Evolutionary conservation across 2,797 vertebrate species (phyloP).

Genomic region (Scarus forsteni): DNA sequence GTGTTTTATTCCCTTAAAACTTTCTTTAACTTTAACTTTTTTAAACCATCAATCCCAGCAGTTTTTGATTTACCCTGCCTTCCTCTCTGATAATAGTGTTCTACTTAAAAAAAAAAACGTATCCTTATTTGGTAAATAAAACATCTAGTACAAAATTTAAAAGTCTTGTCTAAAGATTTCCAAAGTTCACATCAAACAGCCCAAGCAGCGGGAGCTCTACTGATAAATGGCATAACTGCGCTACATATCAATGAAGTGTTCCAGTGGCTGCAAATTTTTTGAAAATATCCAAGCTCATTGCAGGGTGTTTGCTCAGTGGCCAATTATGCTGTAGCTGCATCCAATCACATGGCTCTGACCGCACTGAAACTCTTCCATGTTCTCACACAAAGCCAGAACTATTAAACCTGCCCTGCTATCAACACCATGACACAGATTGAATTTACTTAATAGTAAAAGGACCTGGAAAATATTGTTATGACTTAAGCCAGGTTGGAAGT

Average conservation of each 20-base stretch:
- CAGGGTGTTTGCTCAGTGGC: constrained; percentile 11
- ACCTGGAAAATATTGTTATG: background rate
- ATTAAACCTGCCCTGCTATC: constrained; percentile 52
- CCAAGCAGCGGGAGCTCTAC: background rate
- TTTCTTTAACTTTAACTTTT: too few species aligned
- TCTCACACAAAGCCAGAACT: constrained; percentile 32
- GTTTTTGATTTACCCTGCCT: constrained; percentile 1
- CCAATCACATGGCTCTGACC: constrained; percentile 25
- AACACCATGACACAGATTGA: constrained; percentile 37
- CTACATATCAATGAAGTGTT: constrained; percentile 1
- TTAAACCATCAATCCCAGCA: too few species aligned
- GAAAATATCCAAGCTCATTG: constrained; percentile 7
- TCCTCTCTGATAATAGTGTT: background rate
- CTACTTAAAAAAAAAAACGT: background rate
- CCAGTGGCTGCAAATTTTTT: background rate
- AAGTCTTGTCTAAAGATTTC: background rate
- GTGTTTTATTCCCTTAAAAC: background rate
- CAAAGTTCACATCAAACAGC: background rate
- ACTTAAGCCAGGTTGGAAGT: too few species aligned
- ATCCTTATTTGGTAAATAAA: background rate
- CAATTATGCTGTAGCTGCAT: constrained; percentile 31
- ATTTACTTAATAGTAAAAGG: background rate
- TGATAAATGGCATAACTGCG: background rate
- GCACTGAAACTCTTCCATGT: constrained; percentile 1
- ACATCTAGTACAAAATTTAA: background rate